phyloP scores from a whole-genome alignment of 2,797 vertebrate genomes.

The Dermochelys coriacea region DNA sequence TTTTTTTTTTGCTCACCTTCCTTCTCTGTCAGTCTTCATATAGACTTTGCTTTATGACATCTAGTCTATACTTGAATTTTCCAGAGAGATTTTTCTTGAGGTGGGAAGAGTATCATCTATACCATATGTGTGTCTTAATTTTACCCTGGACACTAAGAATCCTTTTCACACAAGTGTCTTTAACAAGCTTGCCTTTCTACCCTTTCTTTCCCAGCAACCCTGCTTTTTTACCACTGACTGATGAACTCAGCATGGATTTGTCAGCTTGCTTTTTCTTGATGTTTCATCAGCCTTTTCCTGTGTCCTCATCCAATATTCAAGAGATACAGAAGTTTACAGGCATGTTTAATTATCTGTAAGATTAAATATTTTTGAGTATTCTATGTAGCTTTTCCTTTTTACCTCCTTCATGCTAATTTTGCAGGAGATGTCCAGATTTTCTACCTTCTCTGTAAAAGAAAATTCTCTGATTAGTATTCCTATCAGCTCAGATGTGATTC shows the following conservation, averaged over 20 bases:
- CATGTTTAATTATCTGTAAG: slow-evolving; percentile 46
- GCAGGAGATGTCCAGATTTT: not conserved
- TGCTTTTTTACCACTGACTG: slow-evolving; percentile 72
- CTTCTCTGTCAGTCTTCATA: not conserved
- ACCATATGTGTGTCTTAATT: not conserved
- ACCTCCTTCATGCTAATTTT: not conserved
- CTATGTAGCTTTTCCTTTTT: not conserved
- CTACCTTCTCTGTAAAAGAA: not conserved
- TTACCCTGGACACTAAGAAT: not conserved
- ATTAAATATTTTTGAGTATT: not conserved
- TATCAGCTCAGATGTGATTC: not conserved
- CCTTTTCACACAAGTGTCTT: not conserved
- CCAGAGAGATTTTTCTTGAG: not conserved
- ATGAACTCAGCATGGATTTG: slow-evolving; percentile 75
- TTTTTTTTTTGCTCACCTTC: not conserved
- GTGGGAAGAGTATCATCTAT: not conserved
- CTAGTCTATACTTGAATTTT: not conserved
- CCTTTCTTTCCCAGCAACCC: slow-evolving; percentile 71
- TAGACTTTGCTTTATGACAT: not conserved
- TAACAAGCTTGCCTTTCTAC: not conserved
- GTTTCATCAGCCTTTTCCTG: slow-evolving; percentile 82
- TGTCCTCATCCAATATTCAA: slow-evolving; percentile 76
- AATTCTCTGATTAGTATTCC: too few species aligned
- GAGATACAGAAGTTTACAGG: slow-evolving; percentile 85
- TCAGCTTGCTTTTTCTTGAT: slow-evolving; percentile 86